Evolutionary conservation across 2,888 invertebrate genomes (phyloP), one percentile per base, ranked within the genome.

Genomic region (Acleris laterana): DNA sequence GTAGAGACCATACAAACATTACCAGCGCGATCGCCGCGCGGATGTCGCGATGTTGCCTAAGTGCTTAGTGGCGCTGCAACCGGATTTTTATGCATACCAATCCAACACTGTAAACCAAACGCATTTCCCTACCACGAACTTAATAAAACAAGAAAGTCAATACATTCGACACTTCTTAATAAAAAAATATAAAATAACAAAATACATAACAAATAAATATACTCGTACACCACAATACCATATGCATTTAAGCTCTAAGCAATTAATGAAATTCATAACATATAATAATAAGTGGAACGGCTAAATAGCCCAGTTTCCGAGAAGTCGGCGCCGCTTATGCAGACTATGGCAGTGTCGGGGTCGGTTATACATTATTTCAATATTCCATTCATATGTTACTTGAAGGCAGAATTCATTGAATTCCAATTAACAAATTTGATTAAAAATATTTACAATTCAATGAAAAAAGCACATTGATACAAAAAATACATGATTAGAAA

Each of bases 391-490:
- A 25, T n/a, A 22, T 53, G 59, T 59, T 20, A 59, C 38, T 38
- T 38, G 13, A 58, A 52, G 32, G 38, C 49, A 22, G n/a, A 65
- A 49, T 20, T 49, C 79, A 85, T 84, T 82, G 83, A 82, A 83
- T 82, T 75, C 81, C 70, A 56, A 56, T 50, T 32, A 70, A 66
- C 61, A 73, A 72, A 65, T 70, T 66, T 63, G 69, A 74, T 72
- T 68, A 70, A 69, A 55, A 70, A 59, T 59, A 32, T 38, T 38
- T 38, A 11, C 32, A 77, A 74, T 76, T 73, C 68, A 76, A 71
- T 77, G 75, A 75, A 79, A 76, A 79, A 79, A 76, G 78, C 74
- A 81, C 71, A 76, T 77, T 71, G 71, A 80, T 19, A 79, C 83
- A 83, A 13, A 72, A 80, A 77, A 74, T 78, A 79, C 72, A 74